Base-by-base conservation (phyloP, 2,888 invertebrate genomes). In the Dryobotodes eremita region DNA sequence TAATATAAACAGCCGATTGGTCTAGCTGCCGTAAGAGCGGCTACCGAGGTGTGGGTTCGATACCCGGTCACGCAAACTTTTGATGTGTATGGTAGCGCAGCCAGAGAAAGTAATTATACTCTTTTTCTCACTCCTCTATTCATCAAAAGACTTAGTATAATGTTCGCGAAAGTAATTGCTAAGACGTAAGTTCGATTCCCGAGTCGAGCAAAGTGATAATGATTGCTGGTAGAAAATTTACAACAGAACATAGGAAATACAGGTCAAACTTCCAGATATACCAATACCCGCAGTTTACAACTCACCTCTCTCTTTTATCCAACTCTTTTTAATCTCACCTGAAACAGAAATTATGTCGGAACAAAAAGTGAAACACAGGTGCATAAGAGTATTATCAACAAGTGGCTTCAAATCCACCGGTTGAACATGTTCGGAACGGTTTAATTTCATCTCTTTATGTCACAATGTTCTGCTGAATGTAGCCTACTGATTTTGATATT, bases 361-460 rank as follows among this genome's bases (percentile, higher is more conserved):
- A 81, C 36, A 82, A 74, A 73, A 74, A 55, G 11, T 17, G 61
- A 82, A 65, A 82, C 74, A 72, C 50, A 20, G 62, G n/a, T 53
- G 36, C 66, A 50, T 59, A 76, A 31, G 68, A 31, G 55, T 61
- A 31, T 59, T 15, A 64, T 81, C 84, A 81, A 81, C 80, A 81
- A 81, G 80, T 81, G 79, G 78, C 15, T n/a, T 59, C 65, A 50
- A 53, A 69, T 66, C 79, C 71, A 82, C 84, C 42, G 62, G 82
- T 84, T 84, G 84, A 82, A 84, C 71, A 53, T 74, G 57, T 79
- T 68, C 69, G 15, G 31, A 53, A 74, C 53, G 50, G 26, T 36
- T 78, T 70, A 42, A 79, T 71, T 77, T 31, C 84, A 59, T 46
- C 46, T 53, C 69, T 64, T 83, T 70, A 70, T 50, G 68, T 70